These are phyloP conservation scores for Prolemur simus DNA, from an alignment of 2,113 vertebrate genomes.

Conservation along the genomic window DNA sequence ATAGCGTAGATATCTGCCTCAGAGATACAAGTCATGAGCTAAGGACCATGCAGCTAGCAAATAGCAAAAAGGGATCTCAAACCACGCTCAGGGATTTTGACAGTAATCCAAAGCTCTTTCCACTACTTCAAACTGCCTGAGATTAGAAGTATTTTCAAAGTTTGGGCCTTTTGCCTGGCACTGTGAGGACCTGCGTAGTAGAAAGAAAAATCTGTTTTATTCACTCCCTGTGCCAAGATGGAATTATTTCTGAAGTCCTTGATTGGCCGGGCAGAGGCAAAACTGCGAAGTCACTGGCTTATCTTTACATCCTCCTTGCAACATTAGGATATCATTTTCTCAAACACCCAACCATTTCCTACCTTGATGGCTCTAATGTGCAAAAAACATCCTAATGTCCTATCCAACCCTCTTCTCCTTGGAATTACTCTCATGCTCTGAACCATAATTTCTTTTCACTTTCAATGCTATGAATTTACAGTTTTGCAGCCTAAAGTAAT, in stretches of 20 bases:
- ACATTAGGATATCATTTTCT: background rate
- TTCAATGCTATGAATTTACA: background rate
- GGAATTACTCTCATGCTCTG: background rate
- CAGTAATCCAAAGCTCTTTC: background rate
- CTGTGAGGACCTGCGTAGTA: background rate
- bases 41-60: background rate
- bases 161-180: background rate
- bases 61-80: background rate
- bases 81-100: background rate
- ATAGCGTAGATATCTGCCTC: background rate
- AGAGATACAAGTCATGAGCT: background rate
- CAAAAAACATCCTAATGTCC: background rate
- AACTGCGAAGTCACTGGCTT: background rate
- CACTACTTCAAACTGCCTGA: background rate
- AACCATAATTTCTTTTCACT: background rate
- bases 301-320: background rate
- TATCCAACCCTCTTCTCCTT: background rate
- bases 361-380: background rate
- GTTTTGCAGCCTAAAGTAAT: background rate
- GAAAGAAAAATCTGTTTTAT: background rate
- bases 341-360: background rate
- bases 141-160: background rate
- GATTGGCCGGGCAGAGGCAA: background rate
- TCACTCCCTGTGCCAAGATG: background rate
- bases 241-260: background rate